Percentiles rank a stretch among this genome's conserved stretches.
phyloP scores from a whole-genome alignment of 2,888 invertebrate species.

The Lycaena phlaeas region DNA sequence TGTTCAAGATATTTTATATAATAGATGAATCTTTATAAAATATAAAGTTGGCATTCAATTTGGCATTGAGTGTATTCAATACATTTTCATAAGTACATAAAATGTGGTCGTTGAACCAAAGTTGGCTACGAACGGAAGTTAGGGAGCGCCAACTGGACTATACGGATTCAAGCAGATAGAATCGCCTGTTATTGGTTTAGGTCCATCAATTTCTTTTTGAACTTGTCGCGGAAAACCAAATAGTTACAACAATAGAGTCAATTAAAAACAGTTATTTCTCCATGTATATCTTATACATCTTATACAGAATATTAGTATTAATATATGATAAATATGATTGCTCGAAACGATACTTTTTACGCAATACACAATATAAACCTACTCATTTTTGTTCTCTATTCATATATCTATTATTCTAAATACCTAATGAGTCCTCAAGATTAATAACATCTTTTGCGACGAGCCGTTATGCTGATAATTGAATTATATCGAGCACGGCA shows the following conservation, averaged over 20 bases:
- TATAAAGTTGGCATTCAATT: too few relatives aligned
- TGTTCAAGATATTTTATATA: too few relatives aligned
- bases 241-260: too few relatives aligned
- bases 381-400: too few relatives aligned
- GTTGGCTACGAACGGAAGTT: conserved; percentile 38
- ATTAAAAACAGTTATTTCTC: too few relatives aligned
- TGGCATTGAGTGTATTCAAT: conserved; percentile 8
- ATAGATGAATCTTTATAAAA: too few relatives aligned
- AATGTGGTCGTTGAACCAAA: conserved; percentile 43
- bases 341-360: too few relatives aligned
- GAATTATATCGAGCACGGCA: conserved; percentile 56
- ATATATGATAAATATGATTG: too few relatives aligned
- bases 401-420: too few relatives aligned
- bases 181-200: conserved; percentile 27
- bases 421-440: not conserved
- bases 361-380: too few relatives aligned
- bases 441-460: conserved; percentile 29
- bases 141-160: conserved; percentile 30
- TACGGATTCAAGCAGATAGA: conserved; percentile 37
- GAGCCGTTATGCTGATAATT: conserved; percentile 52
- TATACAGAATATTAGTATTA: too few relatives aligned
- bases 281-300: too few relatives aligned
- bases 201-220: not conserved
- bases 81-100: conserved; percentile 14
- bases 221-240: not conserved